These are phyloP conservation scores for Australoheros facetus DNA, from an alignment of 2,797 vertebrate species.

Conservation along the genomic window DNA sequence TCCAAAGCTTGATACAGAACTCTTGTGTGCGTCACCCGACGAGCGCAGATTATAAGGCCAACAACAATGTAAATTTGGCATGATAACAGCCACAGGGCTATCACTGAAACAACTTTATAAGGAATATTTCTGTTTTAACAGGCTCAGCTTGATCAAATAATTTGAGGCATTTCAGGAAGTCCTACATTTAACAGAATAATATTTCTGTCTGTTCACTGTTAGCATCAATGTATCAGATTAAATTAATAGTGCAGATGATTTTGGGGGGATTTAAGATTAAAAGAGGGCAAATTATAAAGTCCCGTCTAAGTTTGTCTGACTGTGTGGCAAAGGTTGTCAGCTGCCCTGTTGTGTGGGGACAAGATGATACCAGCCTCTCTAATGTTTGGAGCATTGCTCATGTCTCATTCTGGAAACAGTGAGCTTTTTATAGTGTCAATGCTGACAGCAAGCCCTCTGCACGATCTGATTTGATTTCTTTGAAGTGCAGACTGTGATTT, in stretches of 20 bases:
- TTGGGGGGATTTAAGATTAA: neutral
- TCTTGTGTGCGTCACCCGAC: constrained; percentile 12
- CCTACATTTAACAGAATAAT: neutral
- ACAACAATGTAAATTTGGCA: constrained; percentile 2
- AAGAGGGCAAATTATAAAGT: neutral
- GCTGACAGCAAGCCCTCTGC: constrained; percentile 43
- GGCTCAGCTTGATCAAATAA: neutral
- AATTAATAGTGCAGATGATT: neutral
- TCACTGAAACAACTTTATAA: neutral
- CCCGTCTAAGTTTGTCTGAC: neutral
- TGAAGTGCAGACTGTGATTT: constrained; percentile 62
- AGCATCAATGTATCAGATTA: constrained; percentile 2
- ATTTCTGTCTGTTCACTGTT: neutral
- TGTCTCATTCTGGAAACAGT: constrained; percentile 34
- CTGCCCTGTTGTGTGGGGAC: constrained; percentile 7
- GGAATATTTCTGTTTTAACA: neutral
- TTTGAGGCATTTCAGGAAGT: neutral
- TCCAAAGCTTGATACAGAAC: constrained; percentile 49
- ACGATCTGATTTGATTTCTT: constrained; percentile 53
- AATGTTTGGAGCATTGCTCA: constrained; percentile 30
- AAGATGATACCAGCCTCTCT: constrained; percentile 35
- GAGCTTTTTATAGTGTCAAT: constrained; percentile 63
- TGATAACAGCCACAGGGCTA: constrained; percentile 1
- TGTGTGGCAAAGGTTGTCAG: constrained; percentile 18
- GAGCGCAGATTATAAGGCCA: constrained; percentile 34